phyloP scores from a whole-genome alignment of 1,140 invertebrate species.

The Neodiprion pinetum region DNA sequence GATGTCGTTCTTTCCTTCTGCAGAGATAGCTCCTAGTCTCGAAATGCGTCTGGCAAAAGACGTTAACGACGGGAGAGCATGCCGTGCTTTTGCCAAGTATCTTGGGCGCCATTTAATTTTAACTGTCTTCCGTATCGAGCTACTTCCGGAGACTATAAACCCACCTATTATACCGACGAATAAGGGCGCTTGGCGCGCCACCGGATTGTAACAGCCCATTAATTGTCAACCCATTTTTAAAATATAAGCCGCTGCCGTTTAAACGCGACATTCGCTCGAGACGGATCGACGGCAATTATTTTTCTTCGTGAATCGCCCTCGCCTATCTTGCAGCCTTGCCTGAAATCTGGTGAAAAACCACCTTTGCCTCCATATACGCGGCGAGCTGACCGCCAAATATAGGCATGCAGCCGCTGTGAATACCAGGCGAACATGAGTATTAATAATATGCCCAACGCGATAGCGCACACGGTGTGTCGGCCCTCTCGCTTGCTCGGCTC shows the following conservation, averaged over 20 bases:
- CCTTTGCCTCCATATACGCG: background rate
- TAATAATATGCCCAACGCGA: slow-evolving; percentile 5
- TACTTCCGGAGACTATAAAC: slow-evolving; percentile 4
- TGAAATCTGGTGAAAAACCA: background rate
- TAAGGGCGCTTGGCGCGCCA: too few relatives aligned
- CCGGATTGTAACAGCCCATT: background rate
- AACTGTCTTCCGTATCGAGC: background rate
- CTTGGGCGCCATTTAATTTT: slow-evolving; percentile 5
- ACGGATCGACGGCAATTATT: background rate
- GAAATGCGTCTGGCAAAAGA: background rate
- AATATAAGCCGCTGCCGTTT: background rate
- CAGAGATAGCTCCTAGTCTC: background rate
- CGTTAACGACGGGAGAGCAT: background rate
- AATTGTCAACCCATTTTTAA: background rate
- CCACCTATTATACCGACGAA: background rate
- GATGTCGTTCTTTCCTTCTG: background rate
- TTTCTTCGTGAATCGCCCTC: background rate
- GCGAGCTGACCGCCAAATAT: background rate
- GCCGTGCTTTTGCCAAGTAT: background rate
- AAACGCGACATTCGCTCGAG: background rate
- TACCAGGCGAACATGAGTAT: slow-evolving; percentile 1
- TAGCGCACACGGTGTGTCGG: background rate
- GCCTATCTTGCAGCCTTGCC: background rate
- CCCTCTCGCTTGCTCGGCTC: background rate
- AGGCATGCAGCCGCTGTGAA: background rate